Evolutionary conservation across 2,113 vertebrate species (phyloP).

Genomic region (Galemys pyrenaicus): DNA sequence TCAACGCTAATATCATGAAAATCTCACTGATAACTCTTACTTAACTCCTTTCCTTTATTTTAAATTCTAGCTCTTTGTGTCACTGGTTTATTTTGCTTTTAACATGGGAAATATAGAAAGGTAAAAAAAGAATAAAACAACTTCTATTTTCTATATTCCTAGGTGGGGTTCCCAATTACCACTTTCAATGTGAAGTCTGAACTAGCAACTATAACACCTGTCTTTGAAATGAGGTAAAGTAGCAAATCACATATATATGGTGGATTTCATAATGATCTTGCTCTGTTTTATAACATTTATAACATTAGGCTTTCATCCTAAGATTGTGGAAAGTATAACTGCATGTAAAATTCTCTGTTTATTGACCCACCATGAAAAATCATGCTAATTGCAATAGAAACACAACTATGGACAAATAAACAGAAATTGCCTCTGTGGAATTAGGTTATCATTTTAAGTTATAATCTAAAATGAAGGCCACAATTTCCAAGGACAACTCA

Average conservation of each 20-base stretch:
- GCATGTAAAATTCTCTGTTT: neutral
- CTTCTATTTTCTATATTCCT: neutral
- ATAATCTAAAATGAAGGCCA: neutral
- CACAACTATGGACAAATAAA: conserved; percentile 22
- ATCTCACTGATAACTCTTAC: neutral
- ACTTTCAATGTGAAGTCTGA: neutral
- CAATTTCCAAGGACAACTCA: neutral
- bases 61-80: neutral
- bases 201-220: neutral
- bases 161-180: neutral
- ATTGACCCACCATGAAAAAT: conserved; percentile 16
- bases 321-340: neutral
- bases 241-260: neutral
- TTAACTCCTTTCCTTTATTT: neutral
- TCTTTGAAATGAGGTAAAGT: too few species aligned
- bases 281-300: neutral
- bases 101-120: neutral
- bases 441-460: neutral
- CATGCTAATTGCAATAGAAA: conserved; percentile 25
- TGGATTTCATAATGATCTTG: neutral
- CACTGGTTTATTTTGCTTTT: neutral
- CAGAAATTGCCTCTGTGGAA: neutral
- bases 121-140: neutral
- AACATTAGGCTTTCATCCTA: neutral
- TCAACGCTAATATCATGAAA: neutral